Conservation (phyloP, 2,797 vertebrate genomes). For the Acipenser transmontanus region DNA sequence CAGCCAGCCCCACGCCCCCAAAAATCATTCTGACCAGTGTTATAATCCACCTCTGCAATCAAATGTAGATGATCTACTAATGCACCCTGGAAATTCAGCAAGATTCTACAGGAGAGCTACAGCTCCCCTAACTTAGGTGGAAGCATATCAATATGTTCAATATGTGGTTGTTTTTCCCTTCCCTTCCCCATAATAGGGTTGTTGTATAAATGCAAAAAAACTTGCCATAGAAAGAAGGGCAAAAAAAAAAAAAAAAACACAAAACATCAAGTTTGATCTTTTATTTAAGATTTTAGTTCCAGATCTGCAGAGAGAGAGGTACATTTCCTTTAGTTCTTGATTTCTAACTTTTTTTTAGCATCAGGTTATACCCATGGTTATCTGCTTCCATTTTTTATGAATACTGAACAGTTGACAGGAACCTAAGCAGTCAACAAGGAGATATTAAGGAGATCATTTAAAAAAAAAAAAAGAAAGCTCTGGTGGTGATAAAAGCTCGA, state of each 20-base stretch:
- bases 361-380: slow-evolving; percentile 82
- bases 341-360: slow-evolving; percentile 58
- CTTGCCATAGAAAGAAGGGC: neutral
- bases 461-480: slow-evolving; percentile 32
- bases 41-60: too few species aligned
- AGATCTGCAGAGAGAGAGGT: slow-evolving; percentile 98
- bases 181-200: too few species aligned
- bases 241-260: slow-evolving; percentile 15
- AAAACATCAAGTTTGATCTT: slow-evolving; percentile 83
- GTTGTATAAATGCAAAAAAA: too few species aligned
- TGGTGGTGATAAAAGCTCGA: slow-evolving; percentile 56
- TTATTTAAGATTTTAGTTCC: slow-evolving; percentile 99
- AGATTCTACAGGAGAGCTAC: too few species aligned
- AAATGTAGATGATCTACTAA: too few species aligned
- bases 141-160: too few species aligned
- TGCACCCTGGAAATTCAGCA: too few species aligned
- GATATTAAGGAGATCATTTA: slow-evolving; percentile 32
- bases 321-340: slow-evolving; percentile 90
- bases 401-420: slow-evolving; percentile 77
- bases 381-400: slow-evolving; percentile 64
- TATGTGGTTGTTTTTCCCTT: too few species aligned
- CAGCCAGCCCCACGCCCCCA: too few species aligned
- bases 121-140: too few species aligned
- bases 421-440: slow-evolving; percentile 49
- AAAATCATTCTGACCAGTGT: too few species aligned